Conservation (phyloP, 1,140 invertebrate species). For the Stratiolaelaps scimitus region DNA sequence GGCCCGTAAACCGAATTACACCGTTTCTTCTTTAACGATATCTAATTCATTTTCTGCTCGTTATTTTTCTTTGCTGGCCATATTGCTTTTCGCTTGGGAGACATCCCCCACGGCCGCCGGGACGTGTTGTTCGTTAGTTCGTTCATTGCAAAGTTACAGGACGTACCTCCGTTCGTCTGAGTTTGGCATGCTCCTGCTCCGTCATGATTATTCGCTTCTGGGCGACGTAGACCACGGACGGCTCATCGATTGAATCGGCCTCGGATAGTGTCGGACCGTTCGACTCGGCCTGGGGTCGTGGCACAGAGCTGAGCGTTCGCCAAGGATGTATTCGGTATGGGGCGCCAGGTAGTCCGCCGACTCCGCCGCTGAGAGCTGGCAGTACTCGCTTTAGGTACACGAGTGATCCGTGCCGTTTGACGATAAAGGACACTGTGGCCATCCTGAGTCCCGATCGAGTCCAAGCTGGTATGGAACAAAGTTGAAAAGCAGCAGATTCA, state of each 20-base stretch:
- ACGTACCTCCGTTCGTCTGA: not conserved
- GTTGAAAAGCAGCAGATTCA: too few relatives aligned
- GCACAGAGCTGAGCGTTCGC: not conserved
- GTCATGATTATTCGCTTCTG: not conserved
- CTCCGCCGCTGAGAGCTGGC: not conserved
- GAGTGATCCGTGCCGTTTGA: constrained; percentile 21
- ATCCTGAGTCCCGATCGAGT: not conserved
- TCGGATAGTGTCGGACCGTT: not conserved
- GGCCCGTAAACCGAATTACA: too few relatives aligned
- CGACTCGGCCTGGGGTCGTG: not conserved
- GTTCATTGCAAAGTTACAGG: too few relatives aligned
- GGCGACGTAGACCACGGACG: constrained; percentile 3
- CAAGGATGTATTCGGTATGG: not conserved
- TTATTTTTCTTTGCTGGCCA: too few relatives aligned
- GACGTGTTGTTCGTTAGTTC: too few relatives aligned
- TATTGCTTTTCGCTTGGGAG: too few relatives aligned
- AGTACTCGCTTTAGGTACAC: constrained; percentile 8
- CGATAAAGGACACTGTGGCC: not conserved
- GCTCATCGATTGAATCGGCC: not conserved
- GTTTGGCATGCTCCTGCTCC: not conserved
- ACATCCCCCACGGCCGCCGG: too few relatives aligned
- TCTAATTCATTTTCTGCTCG: too few relatives aligned
- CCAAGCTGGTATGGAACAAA: too few relatives aligned
- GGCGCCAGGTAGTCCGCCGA: too few relatives aligned
- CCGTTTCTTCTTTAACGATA: too few relatives aligned